Conservation (phyloP, 2,113 vertebrate species). For the Arothron firmamentum region DNA sequence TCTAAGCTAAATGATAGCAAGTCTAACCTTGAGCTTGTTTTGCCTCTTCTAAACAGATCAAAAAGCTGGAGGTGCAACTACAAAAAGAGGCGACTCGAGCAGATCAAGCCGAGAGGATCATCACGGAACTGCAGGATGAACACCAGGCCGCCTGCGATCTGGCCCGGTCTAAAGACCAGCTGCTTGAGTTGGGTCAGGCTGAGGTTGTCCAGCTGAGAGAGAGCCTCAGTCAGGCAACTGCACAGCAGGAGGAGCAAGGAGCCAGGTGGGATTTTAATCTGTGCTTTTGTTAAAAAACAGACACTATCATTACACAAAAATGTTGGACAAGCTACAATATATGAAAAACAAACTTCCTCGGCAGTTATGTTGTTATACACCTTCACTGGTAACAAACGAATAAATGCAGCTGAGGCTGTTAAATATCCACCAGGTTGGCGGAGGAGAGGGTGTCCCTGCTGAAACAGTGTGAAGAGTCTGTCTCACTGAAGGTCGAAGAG, state of each 20-base stretch:
- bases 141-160: slow-evolving; percentile 70
- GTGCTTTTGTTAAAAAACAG: neutral
- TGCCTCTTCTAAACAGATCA: slow-evolving; percentile 51
- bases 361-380: too few relatives aligned
- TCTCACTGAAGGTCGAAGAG: slow-evolving; percentile 58
- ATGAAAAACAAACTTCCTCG: too few relatives aligned
- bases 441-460: slow-evolving; percentile 56
- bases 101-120: slow-evolving; percentile 67
- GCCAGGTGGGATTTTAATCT: slow-evolving; percentile 22
- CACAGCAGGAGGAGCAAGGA: slow-evolving; percentile 53
- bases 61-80: slow-evolving; percentile 71
- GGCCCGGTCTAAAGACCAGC: slow-evolving; percentile 61
- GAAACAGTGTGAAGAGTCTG: slow-evolving; percentile 57
- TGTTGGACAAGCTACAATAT: too few relatives aligned
- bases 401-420: neutral
- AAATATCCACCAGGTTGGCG: slow-evolving; percentile 30
- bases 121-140: slow-evolving; percentile 66
- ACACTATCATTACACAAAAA: too few relatives aligned
- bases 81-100: slow-evolving; percentile 68
- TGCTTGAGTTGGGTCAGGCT: slow-evolving; percentile 52
- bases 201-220: slow-evolving; percentile 69
- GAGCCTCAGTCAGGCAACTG: slow-evolving; percentile 31
- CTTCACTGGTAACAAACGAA: neutral
- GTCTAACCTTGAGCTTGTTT: neutral
- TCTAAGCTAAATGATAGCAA: neutral